Evolutionary conservation across 1,140 invertebrate species (phyloP), one percentile per base, ranked within the genome.

Genomic region (Ylistrum balloti): DNA sequence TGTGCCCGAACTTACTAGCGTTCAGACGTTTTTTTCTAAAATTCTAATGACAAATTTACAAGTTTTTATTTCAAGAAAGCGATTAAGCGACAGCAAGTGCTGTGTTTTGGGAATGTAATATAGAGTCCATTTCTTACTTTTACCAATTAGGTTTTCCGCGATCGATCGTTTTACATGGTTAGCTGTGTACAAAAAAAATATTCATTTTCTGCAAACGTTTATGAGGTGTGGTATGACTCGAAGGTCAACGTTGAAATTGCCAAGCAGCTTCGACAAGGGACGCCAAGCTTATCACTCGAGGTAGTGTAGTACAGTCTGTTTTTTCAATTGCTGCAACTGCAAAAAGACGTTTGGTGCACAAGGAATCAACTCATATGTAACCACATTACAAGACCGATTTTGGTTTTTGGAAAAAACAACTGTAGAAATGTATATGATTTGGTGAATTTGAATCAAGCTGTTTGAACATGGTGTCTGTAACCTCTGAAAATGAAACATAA

Each of bases 71-170:
- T 74, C 28, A 74, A n/a, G n/a, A 74, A 74, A 74, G 11, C 56
- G 56, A 74, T 74, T 74, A 74, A 74, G 56, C 22, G 56, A 22
- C 56, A 74, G 56, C 56, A 74, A 74, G 28, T 74, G 28, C 11
- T 74, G 56, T 74, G 56, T 74, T n/a, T 74, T 74, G n/a, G 56
- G n/a, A 74, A 74, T 74, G 56, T 11, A 74, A 74, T 74, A 74
- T 74, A 74, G 56, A 74, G 56, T 74, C 56, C 17, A 17, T 17
- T 45, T 9, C 41, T 74, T 28, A 74, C 56, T 74, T n/a, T n/a
- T 11, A n/a, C 56, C 56, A 74, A 74, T 74, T 74, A 74, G 56
- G 56, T 74, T 1, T 28, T 74, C 56, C 13, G n/a, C 22, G 22
- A 74, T 74, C 56, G 56, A 74, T 74, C n/a, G 0, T 74, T 74